Conservation (phyloP, 2,113 vertebrate species). For the Diphyllodes magnificus region DNA sequence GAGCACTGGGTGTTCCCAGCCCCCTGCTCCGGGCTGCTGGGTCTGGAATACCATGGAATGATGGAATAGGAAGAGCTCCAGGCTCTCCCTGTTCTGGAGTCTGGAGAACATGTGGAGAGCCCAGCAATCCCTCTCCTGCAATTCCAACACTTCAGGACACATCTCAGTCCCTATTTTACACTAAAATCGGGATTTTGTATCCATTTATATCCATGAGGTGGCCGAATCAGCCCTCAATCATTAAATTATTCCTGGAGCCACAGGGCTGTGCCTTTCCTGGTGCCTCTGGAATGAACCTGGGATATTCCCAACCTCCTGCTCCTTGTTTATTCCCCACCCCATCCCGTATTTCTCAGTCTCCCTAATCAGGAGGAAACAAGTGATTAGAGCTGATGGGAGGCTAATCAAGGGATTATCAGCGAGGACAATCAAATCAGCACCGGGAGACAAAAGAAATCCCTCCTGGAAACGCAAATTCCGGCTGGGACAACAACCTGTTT, state of each 20-base stretch:
- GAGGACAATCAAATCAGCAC: not conserved
- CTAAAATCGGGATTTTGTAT: not conserved
- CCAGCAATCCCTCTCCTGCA: not conserved
- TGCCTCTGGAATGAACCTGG: not conserved
- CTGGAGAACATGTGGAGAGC: not conserved
- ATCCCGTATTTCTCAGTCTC: not conserved
- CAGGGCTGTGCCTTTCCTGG: not conserved
- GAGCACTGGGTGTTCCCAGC: not conserved
- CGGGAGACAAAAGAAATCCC: not conserved
- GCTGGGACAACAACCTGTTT: accelerated
- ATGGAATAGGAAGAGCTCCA: not conserved
- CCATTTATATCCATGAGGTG: not conserved
- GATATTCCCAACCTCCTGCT: not conserved
- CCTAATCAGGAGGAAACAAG: not conserved
- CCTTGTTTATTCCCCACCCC: not conserved
- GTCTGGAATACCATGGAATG: not conserved
- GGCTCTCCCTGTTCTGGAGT: not conserved
- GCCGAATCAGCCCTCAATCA: not conserved
- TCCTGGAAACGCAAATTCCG: not conserved
- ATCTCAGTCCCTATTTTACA: too few relatives aligned
- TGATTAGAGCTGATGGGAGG: not conserved
- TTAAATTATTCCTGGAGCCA: accelerated
- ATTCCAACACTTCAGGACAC: not conserved
- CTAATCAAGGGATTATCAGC: not conserved
- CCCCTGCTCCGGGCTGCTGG: not conserved